These are phyloP conservation scores for Meloidogyne hapla DNA, from an alignment of 1,140 invertebrate genomes.

Conservation along the genomic window DNA sequence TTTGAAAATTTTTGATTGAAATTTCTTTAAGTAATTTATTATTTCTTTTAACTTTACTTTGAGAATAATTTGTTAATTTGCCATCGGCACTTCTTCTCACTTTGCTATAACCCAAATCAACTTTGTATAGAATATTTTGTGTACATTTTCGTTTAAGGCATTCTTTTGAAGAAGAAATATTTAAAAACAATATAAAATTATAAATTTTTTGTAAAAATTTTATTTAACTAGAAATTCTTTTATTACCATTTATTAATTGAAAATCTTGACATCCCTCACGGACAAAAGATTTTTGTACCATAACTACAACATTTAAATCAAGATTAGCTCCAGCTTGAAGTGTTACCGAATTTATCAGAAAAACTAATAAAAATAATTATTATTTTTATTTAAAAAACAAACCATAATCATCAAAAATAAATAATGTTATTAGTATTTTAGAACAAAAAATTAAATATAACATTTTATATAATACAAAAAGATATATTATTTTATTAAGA, in stretches of 20 bases:
- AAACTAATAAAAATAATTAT: not conserved
- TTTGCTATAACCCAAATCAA: slow-evolving; percentile 28
- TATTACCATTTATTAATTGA: slow-evolving; percentile 3
- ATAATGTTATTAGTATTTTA: not conserved
- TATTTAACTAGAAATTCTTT: too few relatives aligned
- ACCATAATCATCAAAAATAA: not conserved
- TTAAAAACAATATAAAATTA: not conserved
- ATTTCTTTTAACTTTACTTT: slow-evolving; percentile 14
- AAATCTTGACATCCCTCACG: slow-evolving; percentile 8
- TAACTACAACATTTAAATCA: slow-evolving; percentile 22
- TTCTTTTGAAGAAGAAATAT: slow-evolving; percentile 2
- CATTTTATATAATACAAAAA: too few relatives aligned
- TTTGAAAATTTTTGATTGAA: not conserved
- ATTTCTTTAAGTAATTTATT: not conserved
- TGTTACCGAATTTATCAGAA: not conserved
- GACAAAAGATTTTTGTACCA: slow-evolving; percentile 16
- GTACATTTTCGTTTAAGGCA: slow-evolving; percentile 18
- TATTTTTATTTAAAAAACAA: too few relatives aligned
- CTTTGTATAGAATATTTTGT: slow-evolving; percentile 20
- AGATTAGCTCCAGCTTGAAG: slow-evolving; percentile 18
- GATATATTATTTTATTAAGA: too few relatives aligned
- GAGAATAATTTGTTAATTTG: slow-evolving; percentile 13
- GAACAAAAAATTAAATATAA: too few relatives aligned
- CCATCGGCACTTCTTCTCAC: not conserved
- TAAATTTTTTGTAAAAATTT: too few relatives aligned